Base-by-base conservation (phyloP, 2,888 invertebrate genomes). In the Parasteatoda lunata region DNA sequence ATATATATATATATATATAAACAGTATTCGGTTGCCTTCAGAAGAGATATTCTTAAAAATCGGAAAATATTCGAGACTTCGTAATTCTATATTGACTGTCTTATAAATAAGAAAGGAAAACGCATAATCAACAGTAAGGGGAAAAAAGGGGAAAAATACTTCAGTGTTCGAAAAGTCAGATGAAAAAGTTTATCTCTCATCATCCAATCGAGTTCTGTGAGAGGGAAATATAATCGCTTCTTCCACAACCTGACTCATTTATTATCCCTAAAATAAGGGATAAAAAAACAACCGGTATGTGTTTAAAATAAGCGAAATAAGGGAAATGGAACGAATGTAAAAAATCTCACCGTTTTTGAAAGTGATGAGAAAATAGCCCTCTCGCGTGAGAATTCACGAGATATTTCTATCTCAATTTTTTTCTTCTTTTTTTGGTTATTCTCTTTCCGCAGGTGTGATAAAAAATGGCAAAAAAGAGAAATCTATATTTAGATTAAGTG, bases 401-500 rank as follows among this genome's bases (percentile, higher is more conserved):
- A 54, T 13, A 30, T 54, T 54, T 54, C 13, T 54, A 54, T 54
- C 54, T 54, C 13, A 13, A 54, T 4, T 54, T 54, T 54, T 54
- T 54, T 54, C 54, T 9, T 2, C 7, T 54, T 11, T 54, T 54
- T 54, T 54, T 54, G 13, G 13, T 13, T 54, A 11, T 13, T 13
- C 13, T 4, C 13, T 54, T 54, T 54, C 13, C 54, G 8, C 54
- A 54, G 54, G 5, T 13, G 65, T 45, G 70, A 78, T 69, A 59
- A 54, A 64, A 77, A 30, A 51, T 48, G 47, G 54, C 49, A 54
- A 5, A 69, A 77, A 72, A n/a, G 75, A 45, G 75, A 45, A 78
- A 78, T 70, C 78, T 70, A 70, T 78, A 78, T 78, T 78, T 78
- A 78, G 70, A 78, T 70, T 78, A 70, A 78, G 54, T 78, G 78